Conservation (phyloP, 2,797 vertebrate species). For the Nannoperca obscura region DNA sequence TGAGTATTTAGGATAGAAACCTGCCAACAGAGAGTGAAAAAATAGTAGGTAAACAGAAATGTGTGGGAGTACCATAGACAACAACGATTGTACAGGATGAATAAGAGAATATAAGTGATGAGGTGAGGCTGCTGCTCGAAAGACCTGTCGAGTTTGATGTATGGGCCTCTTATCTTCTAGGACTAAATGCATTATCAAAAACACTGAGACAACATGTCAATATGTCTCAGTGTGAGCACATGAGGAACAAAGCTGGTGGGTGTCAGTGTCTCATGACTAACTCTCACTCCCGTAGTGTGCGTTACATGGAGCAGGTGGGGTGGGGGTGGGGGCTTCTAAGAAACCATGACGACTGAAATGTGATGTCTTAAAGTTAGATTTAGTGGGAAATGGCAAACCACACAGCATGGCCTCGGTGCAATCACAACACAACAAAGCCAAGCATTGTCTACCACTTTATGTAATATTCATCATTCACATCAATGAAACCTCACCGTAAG, state of each 20-base stretch:
- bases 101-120: conserved; percentile 61
- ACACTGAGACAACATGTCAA: conserved; percentile 67
- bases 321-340: conserved; percentile 4
- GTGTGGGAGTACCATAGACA: conserved; percentile 35
- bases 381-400: conserved; percentile 39
- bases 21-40: conserved; percentile 35
- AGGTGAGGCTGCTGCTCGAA: conserved; percentile 56
- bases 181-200: conserved; percentile 74
- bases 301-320: conserved; percentile 47
- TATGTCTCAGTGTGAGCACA: conserved; percentile 64
- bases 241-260: conserved; percentile 48
- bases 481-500: conserved; percentile 34
- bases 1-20: conserved; percentile 47
- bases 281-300: conserved; percentile 46
- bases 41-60: conserved; percentile 51
- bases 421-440: conserved; percentile 44
- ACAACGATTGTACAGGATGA: conserved; percentile 34
- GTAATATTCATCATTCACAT: conserved; percentile 35
- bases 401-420: conserved; percentile 22
- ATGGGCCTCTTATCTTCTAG: conserved; percentile 65
- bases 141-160: conserved; percentile 67
- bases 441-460: conserved; percentile 37
- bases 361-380: conserved; percentile 55
- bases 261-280: conserved; percentile 58
- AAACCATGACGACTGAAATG: conserved; percentile 62